Conservation (phyloP, 2,113 vertebrate genomes). For the Nymphicus hollandicus region DNA sequence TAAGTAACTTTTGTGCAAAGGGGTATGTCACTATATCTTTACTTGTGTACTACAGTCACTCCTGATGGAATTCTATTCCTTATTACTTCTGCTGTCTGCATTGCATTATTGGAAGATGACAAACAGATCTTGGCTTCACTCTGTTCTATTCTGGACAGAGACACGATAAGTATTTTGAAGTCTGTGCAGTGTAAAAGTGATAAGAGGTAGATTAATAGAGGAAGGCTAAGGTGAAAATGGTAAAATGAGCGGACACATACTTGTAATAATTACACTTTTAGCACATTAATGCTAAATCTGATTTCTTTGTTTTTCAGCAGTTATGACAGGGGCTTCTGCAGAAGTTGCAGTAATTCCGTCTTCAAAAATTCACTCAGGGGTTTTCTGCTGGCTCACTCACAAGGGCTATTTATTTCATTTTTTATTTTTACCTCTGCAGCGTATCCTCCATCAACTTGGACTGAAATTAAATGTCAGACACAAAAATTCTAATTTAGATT, state of each 20-base stretch:
- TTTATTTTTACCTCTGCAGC: neutral
- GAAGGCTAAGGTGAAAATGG: neutral
- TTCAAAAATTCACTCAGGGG: neutral
- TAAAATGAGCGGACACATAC: neutral
- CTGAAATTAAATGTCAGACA: constrained; percentile 23
- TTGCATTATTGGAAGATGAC: neutral
- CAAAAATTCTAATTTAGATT: constrained; percentile 39
- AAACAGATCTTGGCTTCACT: neutral
- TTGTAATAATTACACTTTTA: neutral
- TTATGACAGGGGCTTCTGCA: neutral
- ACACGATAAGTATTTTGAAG: neutral
- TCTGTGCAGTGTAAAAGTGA: neutral
- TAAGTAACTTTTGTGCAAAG: neutral
- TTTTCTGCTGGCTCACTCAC: neutral
- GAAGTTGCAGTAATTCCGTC: neutral
- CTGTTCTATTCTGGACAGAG: neutral
- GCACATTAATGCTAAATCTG: neutral
- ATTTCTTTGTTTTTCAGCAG: neutral
- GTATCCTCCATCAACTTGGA: neutral
- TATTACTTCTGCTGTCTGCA: neutral
- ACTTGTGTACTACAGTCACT: neutral
- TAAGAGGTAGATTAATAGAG: neutral
- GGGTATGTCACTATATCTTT: neutral
- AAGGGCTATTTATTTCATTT: neutral
- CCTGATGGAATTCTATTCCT: neutral